A percentile compares a stretch with the other conserved stretches of the same genome.
phyloP scores from a whole-genome alignment of 2,113 vertebrate species.

The Urocitellus parryii region DNA sequence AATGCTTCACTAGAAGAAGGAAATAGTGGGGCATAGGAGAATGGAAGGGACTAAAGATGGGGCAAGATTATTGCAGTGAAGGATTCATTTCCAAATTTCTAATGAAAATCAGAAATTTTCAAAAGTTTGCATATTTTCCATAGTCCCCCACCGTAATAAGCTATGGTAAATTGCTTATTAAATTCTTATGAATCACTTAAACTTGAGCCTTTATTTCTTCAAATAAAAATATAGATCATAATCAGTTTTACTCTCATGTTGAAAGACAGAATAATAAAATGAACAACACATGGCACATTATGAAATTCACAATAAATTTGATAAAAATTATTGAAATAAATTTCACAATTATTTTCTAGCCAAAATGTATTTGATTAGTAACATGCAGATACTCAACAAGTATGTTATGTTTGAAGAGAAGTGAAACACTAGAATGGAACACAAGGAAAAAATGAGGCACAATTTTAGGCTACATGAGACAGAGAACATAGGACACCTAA shows the following conservation, averaged over 20 bases:
- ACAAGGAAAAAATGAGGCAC: background rate
- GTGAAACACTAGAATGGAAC: background rate
- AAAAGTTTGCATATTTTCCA: background rate
- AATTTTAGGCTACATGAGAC: background rate
- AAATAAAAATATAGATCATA: background rate
- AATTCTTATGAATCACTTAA: background rate
- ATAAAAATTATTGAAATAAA: no score
- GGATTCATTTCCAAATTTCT: background rate
- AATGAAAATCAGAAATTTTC: background rate
- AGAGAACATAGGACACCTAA: background rate
- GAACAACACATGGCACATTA: background rate
- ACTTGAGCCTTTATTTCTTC: background rate
- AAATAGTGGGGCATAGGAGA: background rate
- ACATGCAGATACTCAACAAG: background rate
- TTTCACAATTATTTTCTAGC: background rate
- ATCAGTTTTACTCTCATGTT: background rate
- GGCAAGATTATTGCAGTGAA: background rate
- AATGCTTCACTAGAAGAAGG: background rate
- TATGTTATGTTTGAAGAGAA: background rate
- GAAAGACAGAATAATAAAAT: background rate
- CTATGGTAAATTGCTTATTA: background rate
- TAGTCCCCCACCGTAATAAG: background rate
- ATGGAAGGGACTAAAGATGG: accelerated
- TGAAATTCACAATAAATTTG: background rate
- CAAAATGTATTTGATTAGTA: background rate